phyloP scores from a whole-genome alignment of 2,113 vertebrate genomes.

The Egretta garzetta region DNA sequence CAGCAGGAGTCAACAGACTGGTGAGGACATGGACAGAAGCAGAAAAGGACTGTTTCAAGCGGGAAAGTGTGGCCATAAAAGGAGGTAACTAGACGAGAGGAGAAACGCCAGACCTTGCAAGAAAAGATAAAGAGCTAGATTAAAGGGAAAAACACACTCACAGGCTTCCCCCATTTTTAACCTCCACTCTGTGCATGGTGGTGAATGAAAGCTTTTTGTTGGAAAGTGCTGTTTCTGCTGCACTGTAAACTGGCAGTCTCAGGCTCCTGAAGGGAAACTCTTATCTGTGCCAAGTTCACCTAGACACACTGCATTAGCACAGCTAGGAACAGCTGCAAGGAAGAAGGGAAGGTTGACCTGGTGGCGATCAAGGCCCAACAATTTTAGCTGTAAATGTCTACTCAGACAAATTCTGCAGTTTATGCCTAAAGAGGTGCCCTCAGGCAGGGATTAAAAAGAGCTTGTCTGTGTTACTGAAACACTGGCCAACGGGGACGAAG shows the following conservation, averaged over 20 bases:
- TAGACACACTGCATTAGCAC: not conserved
- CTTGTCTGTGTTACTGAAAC: not conserved
- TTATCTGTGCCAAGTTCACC: not conserved
- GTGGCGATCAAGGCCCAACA: not conserved
- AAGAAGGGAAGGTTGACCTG: not conserved
- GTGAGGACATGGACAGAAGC: not conserved
- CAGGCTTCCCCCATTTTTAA: not conserved
- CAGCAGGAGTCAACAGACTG: not conserved
- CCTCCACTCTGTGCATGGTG: not conserved
- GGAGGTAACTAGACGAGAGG: not conserved
- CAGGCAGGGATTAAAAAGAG: not conserved
- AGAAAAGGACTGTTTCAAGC: not conserved
- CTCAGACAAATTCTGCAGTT: not conserved
- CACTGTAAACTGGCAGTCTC: not conserved
- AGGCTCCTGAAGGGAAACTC: not conserved
- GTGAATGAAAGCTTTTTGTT: not conserved
- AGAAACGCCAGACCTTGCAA: not conserved
- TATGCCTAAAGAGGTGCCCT: not conserved
- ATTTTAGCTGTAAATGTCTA: not conserved
- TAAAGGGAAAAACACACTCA: not conserved
- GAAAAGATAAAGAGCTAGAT: not conserved
- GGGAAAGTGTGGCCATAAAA: not conserved
- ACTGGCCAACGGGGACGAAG: not conserved
- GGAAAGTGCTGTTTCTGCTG: not conserved
- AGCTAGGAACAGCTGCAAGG: not conserved